Conservation (phyloP, 2,888 invertebrate species). For the Druceiella hillmani region DNA sequence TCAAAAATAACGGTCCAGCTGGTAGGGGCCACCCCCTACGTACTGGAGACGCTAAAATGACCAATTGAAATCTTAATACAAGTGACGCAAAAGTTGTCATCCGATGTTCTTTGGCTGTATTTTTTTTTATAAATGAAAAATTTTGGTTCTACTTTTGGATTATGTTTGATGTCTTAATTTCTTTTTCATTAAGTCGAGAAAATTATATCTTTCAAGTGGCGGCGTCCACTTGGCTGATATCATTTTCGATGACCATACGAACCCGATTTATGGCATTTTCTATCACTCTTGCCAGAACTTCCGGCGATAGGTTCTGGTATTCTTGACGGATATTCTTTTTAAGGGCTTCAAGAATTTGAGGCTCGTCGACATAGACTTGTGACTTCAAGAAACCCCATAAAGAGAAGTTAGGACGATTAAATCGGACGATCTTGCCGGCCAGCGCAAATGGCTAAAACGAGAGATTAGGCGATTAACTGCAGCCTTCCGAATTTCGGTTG, state of each 20-base stretch:
- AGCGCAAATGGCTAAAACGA: constrained; percentile 14
- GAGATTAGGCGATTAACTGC: constrained; percentile 19
- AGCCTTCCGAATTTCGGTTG: background rate
- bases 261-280: constrained; percentile 19
- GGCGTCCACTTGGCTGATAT: too few relatives aligned
- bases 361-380: constrained; percentile 16
- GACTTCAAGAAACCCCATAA: constrained; percentile 21
- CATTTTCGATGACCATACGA: constrained; percentile 21
- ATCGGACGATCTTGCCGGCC: constrained; percentile 17
- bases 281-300: constrained; percentile 21
- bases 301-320: constrained; percentile 19
- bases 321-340: constrained; percentile 21
- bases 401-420: too few relatives aligned
- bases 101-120: too few relatives aligned
- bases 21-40: too few relatives aligned
- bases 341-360: constrained; percentile 19
- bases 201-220: too few relatives aligned
- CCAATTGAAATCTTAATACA: too few relatives aligned
- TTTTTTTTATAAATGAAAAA: too few relatives aligned
- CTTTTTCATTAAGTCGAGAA: constrained; percentile 17
- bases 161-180: too few relatives aligned
- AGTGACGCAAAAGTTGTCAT: too few relatives aligned
- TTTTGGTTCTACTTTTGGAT: too few relatives aligned
- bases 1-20: too few relatives aligned
- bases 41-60: too few relatives aligned